A percentile compares a stretch with the other conserved stretches of the same genome.
These are phyloP conservation scores for Sisor rabdophorus DNA, from an alignment of 2,113 vertebrate genomes.

Conservation along the genomic window DNA sequence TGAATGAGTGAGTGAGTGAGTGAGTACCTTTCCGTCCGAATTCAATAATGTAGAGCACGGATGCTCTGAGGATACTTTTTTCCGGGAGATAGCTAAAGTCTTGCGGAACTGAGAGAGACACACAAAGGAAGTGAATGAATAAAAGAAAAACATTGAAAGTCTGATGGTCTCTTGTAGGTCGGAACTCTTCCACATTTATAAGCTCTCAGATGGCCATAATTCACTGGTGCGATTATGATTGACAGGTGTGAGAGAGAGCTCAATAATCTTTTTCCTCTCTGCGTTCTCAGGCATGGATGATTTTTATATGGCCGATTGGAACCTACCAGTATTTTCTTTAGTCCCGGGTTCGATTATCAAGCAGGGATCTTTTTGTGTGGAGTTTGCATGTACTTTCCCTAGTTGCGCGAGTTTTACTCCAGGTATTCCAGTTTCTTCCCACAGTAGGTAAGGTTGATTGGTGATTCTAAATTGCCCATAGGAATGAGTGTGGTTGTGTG, in stretches of 20 bases:
- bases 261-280: neutral
- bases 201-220: neutral
- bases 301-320: neutral
- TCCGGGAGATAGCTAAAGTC: constrained; percentile 90
- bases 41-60: constrained; percentile 76
- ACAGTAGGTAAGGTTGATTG: no score
- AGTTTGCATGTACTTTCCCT: no score
- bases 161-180: neutral
- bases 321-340: neutral
- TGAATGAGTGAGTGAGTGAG: neutral
- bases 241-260: neutral
- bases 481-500: no score
- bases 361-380: no score
- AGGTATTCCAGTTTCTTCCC: no score
- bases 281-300: neutral
- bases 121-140: neutral
- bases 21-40: constrained; percentile 84
- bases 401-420: no score
- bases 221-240: neutral
- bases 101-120: constrained; percentile 76
- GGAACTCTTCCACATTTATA: neutral
- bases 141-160: neutral
- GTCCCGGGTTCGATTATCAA: no score
- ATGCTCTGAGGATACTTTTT: constrained; percentile 83
- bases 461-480: no score